phyloP scores from a whole-genome alignment of 1,140 invertebrate genomes.

The Psix sp. region DNA sequence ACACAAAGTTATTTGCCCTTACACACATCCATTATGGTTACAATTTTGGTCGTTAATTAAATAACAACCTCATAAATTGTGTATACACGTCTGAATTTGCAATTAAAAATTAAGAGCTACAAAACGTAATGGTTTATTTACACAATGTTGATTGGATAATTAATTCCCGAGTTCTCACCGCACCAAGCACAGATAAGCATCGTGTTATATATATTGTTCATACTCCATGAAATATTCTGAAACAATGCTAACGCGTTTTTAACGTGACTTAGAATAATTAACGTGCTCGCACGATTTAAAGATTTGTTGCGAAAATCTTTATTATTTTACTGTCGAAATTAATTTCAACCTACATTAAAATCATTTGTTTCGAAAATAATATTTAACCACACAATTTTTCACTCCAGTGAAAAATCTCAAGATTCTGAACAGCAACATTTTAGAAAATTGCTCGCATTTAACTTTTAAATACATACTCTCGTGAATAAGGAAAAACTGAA shows the following conservation, averaged over 20 bases:
- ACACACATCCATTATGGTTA: slow-evolving; percentile 16
- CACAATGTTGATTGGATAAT: slow-evolving; percentile 56
- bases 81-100: slow-evolving; percentile 37
- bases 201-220: slow-evolving; percentile 52
- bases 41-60: slow-evolving; percentile 39
- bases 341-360: too few species aligned
- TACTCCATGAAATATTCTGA: slow-evolving; percentile 56
- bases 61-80: slow-evolving; percentile 39
- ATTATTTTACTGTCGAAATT: not conserved
- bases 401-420: too few species aligned
- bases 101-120: slow-evolving; percentile 60
- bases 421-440: too few species aligned
- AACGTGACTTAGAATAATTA: slow-evolving; percentile 57
- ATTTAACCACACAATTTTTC: too few species aligned
- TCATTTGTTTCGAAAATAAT: too few species aligned
- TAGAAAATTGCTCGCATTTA: too few species aligned
- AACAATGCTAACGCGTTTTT: slow-evolving; percentile 56
- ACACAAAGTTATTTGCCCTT: slow-evolving; percentile 4
- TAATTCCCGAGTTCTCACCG: slow-evolving; percentile 48
- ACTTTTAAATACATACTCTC: too few species aligned
- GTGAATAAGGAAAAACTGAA: too few species aligned
- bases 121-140: slow-evolving; percentile 59
- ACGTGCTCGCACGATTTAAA: slow-evolving; percentile 14
- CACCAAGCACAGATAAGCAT: slow-evolving; percentile 19
- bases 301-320: slow-evolving; percentile 23